These are phyloP conservation scores for Hirtodrosophila cameraria DNA, from an alignment of 2,888 invertebrate species.

Conservation along the genomic window DNA sequence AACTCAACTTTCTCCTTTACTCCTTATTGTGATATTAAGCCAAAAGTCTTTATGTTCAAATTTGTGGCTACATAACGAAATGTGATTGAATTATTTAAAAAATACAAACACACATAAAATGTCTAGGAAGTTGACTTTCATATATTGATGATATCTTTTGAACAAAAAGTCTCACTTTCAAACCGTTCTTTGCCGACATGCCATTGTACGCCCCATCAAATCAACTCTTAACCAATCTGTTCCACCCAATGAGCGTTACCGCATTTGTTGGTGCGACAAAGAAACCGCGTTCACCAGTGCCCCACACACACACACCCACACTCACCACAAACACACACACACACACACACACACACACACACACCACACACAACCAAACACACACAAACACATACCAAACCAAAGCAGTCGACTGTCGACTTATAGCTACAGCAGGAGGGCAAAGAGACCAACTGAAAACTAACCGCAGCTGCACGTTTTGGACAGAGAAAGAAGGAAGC, in stretches of 20 bases:
- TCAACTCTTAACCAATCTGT: conserved; percentile 63
- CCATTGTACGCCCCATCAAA: conserved; percentile 36
- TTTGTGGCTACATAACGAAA: not conserved
- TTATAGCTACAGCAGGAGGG: conserved; percentile 4
- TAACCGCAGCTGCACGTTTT: conserved; percentile 69
- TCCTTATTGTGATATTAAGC: too few species aligned
- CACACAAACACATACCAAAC: conserved; percentile 27
- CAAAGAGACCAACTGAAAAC: conserved; percentile 49
- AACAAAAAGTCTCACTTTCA: conserved; percentile 7
- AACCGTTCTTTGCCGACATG: not conserved
- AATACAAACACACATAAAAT: conserved; percentile 8
- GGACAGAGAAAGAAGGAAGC: conserved; percentile 32
- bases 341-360: conserved; percentile 13
- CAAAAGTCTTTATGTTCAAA: too few species aligned
- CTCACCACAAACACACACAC: conserved; percentile 13
- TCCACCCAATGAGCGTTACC: conserved; percentile 61
- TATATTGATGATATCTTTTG: conserved; percentile 17
- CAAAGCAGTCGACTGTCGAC: conserved; percentile 28
- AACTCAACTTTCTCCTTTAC: too few species aligned
- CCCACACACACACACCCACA: conserved; percentile 24
- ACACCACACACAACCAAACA: conserved; percentile 13
- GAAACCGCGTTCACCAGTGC: conserved; percentile 55
- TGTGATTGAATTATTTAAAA: conserved; percentile 21
- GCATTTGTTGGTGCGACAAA: conserved; percentile 68
- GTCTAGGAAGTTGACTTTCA: conserved; percentile 10